Base-by-base conservation (phyloP, 1,140 invertebrate genomes). In the Calliphora vicina region DNA sequence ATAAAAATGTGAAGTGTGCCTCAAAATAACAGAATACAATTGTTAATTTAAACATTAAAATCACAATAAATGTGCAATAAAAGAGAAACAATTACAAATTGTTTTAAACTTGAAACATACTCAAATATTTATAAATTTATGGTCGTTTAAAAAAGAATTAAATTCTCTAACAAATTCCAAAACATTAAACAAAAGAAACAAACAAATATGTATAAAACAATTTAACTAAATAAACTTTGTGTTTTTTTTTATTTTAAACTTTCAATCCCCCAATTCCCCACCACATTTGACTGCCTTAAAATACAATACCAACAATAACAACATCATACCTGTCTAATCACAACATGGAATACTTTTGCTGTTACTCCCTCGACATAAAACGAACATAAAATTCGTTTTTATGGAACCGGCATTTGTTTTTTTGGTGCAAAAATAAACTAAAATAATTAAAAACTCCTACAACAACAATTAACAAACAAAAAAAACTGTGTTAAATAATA, bases 341-440 rank as follows among this genome's bases (percentile, higher is more conserved):
- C 12, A 50, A 50, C 35, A 23, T 67, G 61, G 61, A 67, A 23
- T 67, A 67, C n/a, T 57, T 2, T 15, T 17, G 15, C 50, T 57
- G 50, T 15, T 57, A 15, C n/a, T 57, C 50, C 20, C 20, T 67
- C 61, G 61, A 5, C 61, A 67, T 57, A 57, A 67, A 23, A 67
- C 23, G n/a, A 67, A 67, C 20, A 67, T 23, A 67, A 67, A 67
- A 10, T 57, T 57, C 50, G 50, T 57, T 57, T 35, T 15, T 78
- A 43, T 78, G 74, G 35, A 29, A 74, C 73, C 82, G 67, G 73
- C 71, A 35, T 82, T 82, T 67, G 29, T 17, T n/a, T n/a, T n/a
- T 45, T 82, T 73, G 12, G 81, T 27, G 57, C 23, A 35, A 82
- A 82, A 74, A 67, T 20, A 67, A 67, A 67, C 4, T 23, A 23